Conservation (phyloP, 2,888 invertebrate genomes). For the Andrena praecox region DNA sequence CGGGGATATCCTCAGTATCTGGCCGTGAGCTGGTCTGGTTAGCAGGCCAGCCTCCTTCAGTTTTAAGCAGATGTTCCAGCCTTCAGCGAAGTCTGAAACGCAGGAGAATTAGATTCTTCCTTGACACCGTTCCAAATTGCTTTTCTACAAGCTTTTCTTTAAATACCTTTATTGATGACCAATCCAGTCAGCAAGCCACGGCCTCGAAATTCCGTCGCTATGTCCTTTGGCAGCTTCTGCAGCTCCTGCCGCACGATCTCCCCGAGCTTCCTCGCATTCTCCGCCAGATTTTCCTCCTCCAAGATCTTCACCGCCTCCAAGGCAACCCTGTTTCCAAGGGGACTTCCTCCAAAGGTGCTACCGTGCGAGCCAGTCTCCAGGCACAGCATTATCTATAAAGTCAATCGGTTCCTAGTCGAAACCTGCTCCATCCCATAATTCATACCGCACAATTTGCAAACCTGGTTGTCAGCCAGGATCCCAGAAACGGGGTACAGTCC, state of each 20-base stretch:
- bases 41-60: constrained; percentile 89
- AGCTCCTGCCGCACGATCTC: constrained; percentile 88
- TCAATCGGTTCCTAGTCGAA: too few species aligned
- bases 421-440: too few species aligned
- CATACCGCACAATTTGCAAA: constrained; percentile 23
- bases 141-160: neutral
- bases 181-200: constrained; percentile 92
- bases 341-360: constrained; percentile 95
- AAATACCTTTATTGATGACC: constrained; percentile 89
- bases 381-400: constrained; percentile 77
- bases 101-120: neutral
- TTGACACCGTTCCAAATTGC: neutral
- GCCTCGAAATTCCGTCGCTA: constrained; percentile 89
- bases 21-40: constrained; percentile 91
- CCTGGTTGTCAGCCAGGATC: constrained; percentile 91
- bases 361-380: constrained; percentile 88
- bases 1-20: constrained; percentile 90
- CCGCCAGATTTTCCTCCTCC: constrained; percentile 91
- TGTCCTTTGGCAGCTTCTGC: constrained; percentile 87
- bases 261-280: constrained; percentile 91
- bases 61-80: constrained; percentile 89
- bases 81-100: constrained; percentile 87
- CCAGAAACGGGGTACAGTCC: constrained; percentile 92
- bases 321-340: constrained; percentile 91
- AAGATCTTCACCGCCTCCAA: constrained; percentile 90